These are phyloP conservation scores for Drosophila limbata DNA, from an alignment of 2,888 invertebrate genomes.

Conservation along the genomic window DNA sequence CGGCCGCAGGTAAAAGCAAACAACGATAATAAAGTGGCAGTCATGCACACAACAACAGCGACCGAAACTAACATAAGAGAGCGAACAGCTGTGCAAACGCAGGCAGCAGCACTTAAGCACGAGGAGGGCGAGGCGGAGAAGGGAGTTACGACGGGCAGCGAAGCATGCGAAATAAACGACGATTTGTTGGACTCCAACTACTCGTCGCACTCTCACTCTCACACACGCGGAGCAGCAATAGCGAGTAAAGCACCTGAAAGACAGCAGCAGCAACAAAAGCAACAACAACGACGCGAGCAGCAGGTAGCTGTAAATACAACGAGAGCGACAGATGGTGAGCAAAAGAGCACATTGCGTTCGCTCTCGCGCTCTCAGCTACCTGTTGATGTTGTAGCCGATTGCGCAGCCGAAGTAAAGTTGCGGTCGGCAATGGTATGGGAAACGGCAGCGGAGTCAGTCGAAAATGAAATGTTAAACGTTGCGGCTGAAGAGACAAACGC, in stretches of 20 bases:
- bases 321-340: slow-evolving; percentile 45
- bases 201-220: slow-evolving; percentile 67
- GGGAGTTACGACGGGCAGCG: slow-evolving; percentile 44
- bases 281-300: slow-evolving; percentile 35
- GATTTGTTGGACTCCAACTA: slow-evolving; percentile 43
- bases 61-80: slow-evolving; percentile 37
- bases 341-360: slow-evolving; percentile 7
- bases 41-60: slow-evolving; percentile 37
- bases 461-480: slow-evolving; percentile 84
- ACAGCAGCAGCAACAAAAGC: slow-evolving; percentile 37
- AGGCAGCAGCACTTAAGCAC: not conserved
- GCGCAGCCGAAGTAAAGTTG: slow-evolving; percentile 71
- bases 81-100: slow-evolving; percentile 75
- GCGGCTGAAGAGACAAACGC: slow-evolving; percentile 70
- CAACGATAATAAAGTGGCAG: slow-evolving; percentile 64
- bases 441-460: slow-evolving; percentile 71
- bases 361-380: slow-evolving; percentile 55
- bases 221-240: slow-evolving; percentile 21
- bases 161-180: slow-evolving; percentile 79
- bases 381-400: slow-evolving; percentile 59
- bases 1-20: slow-evolving; percentile 72
- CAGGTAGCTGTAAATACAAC: slow-evolving; percentile 43
- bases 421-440: slow-evolving; percentile 32
- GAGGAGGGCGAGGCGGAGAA: not conserved
- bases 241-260: slow-evolving; percentile 77